Evolutionary conservation across 2,113 vertebrate species (phyloP), one percentile per base, ranked within the genome.

Genomic region (Tragelaphus imberbis): DNA sequence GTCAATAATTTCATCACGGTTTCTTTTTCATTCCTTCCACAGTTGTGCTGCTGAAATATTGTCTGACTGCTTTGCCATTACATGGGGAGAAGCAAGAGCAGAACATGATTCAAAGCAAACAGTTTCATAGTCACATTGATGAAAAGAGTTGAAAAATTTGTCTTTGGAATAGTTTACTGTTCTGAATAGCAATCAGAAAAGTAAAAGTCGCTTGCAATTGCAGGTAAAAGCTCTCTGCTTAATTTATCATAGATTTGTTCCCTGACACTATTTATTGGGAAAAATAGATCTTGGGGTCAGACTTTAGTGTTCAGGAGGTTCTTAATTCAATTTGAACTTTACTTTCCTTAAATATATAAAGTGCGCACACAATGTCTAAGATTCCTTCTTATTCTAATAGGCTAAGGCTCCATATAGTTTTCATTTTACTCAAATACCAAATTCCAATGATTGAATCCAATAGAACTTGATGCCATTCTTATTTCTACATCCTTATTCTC

Each of bases 1-100:
- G 13, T 86, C 93, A 97, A 97, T 79, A 30, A 25, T 21, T 96
- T 96, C 85, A 97, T 95, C 93, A 63, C 95, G 40, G 33, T 36
- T 98, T 89, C 87, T 96, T 98, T 94, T 97, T 68, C 91, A 97
- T 98, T 97, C 92, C 90, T 95, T 96, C n/a, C 40, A 94, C 90
- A 80, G 58, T 51, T 3, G 1, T 86, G 44, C 55, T 92, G 89
- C 36, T 28, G 97, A 96, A 97, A 96, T 96, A 96, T 80, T 30
- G 61, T 86, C 92, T 87, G 44, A 14, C 17, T 75, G 90, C 51
- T 95, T 97, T 79, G 5, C 15, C 80, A 44, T 80, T 80, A 33
- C n/a, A 28, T 44, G 84, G 92, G 95, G 36, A 3, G 92, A 89
- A 80, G 40, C 6, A 95, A 25, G 49, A 97, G 61, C 3, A 71